These are phyloP conservation scores for Aleadryas rufinucha DNA, from an alignment of 2,113 vertebrate genomes.

Conservation along the genomic window DNA sequence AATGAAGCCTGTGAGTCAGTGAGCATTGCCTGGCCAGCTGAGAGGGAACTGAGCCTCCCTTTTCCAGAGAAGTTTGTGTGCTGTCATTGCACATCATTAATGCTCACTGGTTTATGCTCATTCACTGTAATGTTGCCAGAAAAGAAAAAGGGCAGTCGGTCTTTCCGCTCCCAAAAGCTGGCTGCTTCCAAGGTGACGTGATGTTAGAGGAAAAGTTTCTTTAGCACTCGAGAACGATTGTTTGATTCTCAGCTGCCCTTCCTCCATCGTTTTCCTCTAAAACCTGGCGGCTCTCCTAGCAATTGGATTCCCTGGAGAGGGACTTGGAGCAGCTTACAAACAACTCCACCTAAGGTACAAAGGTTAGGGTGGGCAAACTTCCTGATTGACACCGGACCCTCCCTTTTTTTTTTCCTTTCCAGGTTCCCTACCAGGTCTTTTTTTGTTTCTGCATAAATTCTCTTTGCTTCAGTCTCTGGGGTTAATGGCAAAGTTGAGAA, in stretches of 20 bases:
- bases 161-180: neutral
- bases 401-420: conserved; percentile 19
- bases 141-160: conserved; percentile 1
- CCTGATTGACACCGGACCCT: neutral
- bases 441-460: neutral
- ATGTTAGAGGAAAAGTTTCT: neutral
- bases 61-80: conserved; percentile 38
- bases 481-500: neutral
- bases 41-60: neutral
- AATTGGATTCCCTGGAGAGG: conserved; percentile 7
- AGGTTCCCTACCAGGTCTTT: neutral
- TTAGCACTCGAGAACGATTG: neutral
- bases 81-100: conserved; percentile 45
- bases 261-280: conserved; percentile 7
- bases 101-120: conserved; percentile 1
- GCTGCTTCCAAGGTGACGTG: conserved; percentile 18
- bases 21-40: conserved; percentile 23
- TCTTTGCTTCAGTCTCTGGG: neutral
- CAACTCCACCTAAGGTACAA: conserved; percentile 58
- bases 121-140: conserved; percentile 35
- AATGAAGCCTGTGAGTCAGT: conserved; percentile 42
- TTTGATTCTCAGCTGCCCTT: conserved; percentile 30
- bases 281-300: neutral
- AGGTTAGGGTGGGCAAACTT: conserved; percentile 51
- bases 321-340: neutral